Conservation (phyloP, 2,797 vertebrate species). For the Coluber constrictor region DNA sequence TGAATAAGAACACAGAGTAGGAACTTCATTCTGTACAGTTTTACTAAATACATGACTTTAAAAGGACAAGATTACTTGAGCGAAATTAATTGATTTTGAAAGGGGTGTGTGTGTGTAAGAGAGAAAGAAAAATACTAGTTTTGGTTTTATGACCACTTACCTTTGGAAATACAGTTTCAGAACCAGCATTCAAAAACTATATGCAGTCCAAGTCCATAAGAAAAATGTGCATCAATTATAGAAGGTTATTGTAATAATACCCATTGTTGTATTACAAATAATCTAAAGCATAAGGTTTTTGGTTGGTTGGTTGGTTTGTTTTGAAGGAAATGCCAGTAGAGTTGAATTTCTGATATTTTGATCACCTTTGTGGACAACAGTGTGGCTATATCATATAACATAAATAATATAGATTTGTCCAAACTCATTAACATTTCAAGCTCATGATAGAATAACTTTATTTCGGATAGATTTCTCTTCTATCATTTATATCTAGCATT, state of each 20-base stretch:
- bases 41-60: background rate
- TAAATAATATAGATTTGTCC: background rate
- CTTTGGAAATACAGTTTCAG: background rate
- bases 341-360: background rate
- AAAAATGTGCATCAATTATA: background rate
- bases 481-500: background rate
- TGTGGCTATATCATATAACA: background rate
- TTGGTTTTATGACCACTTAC: background rate
- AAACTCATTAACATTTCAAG: background rate
- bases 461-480: slow-evolving; percentile 8
- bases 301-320: background rate
- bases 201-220: background rate
- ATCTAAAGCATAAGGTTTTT: background rate
- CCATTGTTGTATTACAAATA: background rate
- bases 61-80: background rate
- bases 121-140: background rate
- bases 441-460: background rate
- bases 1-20: background rate
- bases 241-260: background rate
- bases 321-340: background rate
- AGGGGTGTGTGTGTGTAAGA: background rate
- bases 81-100: background rate
- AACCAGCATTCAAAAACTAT: background rate
- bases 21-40: background rate
- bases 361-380: background rate